These are phyloP conservation scores for Jordanella pulchra DNA, from an alignment of 2,797 vertebrate species.

Conservation along the genomic window DNA sequence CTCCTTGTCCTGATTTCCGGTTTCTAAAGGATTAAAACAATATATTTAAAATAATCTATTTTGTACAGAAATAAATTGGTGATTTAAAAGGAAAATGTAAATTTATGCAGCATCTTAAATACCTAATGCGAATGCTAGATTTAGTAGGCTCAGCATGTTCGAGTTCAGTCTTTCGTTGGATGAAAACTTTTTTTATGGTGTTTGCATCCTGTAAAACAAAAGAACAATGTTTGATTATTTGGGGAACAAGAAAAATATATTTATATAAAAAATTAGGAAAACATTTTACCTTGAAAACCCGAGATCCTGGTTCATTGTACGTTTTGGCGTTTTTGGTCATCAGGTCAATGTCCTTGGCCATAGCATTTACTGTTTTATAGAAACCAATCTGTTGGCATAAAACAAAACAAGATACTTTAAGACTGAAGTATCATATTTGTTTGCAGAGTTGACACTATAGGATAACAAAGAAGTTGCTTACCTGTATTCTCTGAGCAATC, in stretches of 20 bases:
- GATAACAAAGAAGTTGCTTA: conserved; percentile 47
- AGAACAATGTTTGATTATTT: conserved; percentile 9
- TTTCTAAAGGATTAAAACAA: conserved; percentile 79
- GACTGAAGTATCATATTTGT: neutral
- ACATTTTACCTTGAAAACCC: conserved; percentile 93
- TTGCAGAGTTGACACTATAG: neutral
- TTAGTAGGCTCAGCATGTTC: conserved; percentile 95
- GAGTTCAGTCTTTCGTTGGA: conserved; percentile 94
- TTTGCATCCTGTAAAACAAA: conserved; percentile 90
- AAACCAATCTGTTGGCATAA: conserved; percentile 82
- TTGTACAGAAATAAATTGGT: neutral
- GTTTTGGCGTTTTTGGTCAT: conserved; percentile 99
- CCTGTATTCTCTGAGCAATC: conserved; percentile 97
- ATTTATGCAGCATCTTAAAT: conserved; percentile 26
- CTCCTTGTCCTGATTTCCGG: conserved; percentile 92
- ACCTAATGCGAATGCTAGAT: conserved; percentile 96
- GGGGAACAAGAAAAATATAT: neutral
- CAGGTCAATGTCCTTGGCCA: conserved; percentile 97
- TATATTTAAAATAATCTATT: neutral
- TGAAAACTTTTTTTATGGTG: conserved; percentile 97
- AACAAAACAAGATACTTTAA: neutral
- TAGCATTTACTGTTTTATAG: conserved; percentile 94
- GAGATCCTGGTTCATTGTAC: conserved; percentile 98
- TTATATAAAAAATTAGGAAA: neutral
- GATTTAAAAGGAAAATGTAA: neutral